phyloP scores from a whole-genome alignment of 2,113 vertebrate genomes.

The Pseudonaja textilis region DNA sequence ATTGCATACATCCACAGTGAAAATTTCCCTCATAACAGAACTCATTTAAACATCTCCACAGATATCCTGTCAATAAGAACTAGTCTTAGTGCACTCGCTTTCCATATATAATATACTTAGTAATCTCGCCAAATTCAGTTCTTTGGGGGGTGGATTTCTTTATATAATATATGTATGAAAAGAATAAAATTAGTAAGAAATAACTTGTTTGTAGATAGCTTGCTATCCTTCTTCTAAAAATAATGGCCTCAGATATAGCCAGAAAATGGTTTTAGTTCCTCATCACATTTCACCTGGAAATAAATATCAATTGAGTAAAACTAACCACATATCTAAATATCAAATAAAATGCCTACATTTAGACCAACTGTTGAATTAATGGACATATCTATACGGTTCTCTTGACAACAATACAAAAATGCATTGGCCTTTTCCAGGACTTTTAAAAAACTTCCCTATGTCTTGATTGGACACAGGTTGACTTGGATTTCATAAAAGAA shows the following conservation, averaged over 20 bases:
- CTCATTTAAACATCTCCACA: neutral
- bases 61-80: neutral
- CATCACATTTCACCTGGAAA: neutral
- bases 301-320: neutral
- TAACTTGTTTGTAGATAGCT: neutral
- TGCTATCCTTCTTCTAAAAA: conserved; percentile 17
- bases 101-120: conserved; percentile 2
- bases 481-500: neutral
- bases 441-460: neutral
- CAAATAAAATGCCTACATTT: neutral
- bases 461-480: neutral
- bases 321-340: neutral
- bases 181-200: neutral
- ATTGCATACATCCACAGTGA: neutral
- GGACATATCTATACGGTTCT: neutral
- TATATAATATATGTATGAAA: neutral
- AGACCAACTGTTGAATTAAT: neutral
- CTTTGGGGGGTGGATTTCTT: neutral
- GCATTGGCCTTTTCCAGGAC: neutral
- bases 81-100: neutral
- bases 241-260: neutral
- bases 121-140: neutral
- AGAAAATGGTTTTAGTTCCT: conserved; percentile 5
- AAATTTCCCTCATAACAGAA: conserved; percentile 13
- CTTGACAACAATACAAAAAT: neutral